Evolutionary conservation across 2,888 invertebrate genomes (phyloP).

Genomic region (Megalurothrips usitatus): DNA sequence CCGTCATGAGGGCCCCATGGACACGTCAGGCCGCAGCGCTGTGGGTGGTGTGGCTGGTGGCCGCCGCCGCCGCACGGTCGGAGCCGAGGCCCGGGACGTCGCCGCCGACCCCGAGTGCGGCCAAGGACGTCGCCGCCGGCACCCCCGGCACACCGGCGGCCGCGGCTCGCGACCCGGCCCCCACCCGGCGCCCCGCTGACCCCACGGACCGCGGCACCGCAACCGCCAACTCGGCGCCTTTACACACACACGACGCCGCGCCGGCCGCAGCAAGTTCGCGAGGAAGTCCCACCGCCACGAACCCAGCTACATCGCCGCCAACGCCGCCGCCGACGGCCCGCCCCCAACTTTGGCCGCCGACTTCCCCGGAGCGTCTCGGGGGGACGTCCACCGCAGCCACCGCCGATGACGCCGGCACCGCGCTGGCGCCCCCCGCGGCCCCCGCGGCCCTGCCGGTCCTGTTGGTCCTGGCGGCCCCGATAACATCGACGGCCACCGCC

Average conservation of each 20-base stretch:
- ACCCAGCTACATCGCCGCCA: too few relatives aligned
- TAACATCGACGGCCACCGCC: too few relatives aligned
- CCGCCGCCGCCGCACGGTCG: neutral
- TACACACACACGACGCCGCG: neutral
- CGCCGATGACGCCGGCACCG: neutral
- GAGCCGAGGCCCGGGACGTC: neutral
- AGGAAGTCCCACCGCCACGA: neutral
- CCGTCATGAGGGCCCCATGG: neutral
- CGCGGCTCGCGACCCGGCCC: neutral
- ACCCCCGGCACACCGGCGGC: neutral
- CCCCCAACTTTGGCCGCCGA: too few relatives aligned
- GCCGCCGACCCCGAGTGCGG: neutral
- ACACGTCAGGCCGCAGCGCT: neutral
- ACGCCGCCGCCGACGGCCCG: too few relatives aligned
- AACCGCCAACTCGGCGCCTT: too few relatives aligned
- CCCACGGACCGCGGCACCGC: too few relatives aligned
- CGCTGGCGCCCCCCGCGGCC: neutral
- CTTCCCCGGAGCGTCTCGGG: neutral
- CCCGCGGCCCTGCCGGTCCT: neutral
- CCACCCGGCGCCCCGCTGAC: neutral
- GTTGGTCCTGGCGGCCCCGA: too few relatives aligned
- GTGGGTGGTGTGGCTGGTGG: neutral
- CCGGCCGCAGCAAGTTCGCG: neutral
- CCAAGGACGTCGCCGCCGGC: neutral
- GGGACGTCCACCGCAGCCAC: too few relatives aligned